Evolutionary conservation across 2,888 invertebrate species (phyloP), one percentile per base, ranked within the genome.

Genomic region (Osmoderma eremita): DNA sequence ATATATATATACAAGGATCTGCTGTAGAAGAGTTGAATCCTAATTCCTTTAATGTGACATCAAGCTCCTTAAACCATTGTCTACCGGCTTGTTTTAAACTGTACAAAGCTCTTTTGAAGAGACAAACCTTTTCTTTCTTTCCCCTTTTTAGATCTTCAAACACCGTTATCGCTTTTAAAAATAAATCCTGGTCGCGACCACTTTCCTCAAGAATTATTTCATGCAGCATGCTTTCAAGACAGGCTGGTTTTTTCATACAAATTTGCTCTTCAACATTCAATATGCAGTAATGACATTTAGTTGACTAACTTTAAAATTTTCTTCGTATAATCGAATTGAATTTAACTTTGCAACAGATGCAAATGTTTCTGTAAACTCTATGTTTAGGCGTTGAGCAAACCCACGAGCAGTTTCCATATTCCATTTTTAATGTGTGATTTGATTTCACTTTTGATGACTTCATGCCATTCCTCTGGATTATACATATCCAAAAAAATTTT

Each of bases 211-310:
- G 2, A 6, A 45, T 45, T 2, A 45, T 18, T 45, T 45, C 45
- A 45, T 38, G 0, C 15, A 54, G 13, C 54, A 54, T 54, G 12
- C 36, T n/a, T 10, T 17, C 20, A 17, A 54, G 39, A 13, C 10
- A 39, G 4, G 8, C 18, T 54, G 54, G 36, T 30, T 30, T 53
- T 13, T n/a, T n/a, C 53, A 36, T 53, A 20, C 17, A 30, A 1
- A 53, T 30, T 8, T 30, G 8, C n/a, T 30, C 38, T 30, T 53
- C 53, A 30, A 53, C 53, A 18, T 30, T 30, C 13, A 53, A 30
- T 53, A 53, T 13, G 24, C 53, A 15, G 30, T 53, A 3, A 1
- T 15, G 3, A 53, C 30, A 24, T 30, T 30, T 10, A 30, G 30
- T 30, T 30, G 53, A 30, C 10, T 53, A 15, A 24, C 8, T 30